These are phyloP conservation scores for Planiliza haematocheilus DNA, from an alignment of 2,113 vertebrate species.

Conservation along the genomic window DNA sequence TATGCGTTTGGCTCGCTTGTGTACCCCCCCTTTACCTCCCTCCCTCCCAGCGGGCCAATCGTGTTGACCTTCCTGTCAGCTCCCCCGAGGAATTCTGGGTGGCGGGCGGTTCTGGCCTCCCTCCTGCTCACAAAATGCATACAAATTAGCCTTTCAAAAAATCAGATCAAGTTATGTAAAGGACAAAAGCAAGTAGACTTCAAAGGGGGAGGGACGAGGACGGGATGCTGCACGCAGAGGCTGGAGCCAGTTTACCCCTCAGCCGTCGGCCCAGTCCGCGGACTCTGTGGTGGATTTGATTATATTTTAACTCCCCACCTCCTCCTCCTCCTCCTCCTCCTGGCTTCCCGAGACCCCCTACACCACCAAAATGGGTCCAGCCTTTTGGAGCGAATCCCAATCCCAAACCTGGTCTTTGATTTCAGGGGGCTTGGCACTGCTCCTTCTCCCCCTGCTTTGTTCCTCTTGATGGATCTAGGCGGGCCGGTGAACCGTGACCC, in stretches of 20 bases:
- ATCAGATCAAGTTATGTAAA: slow-evolving; percentile 89
- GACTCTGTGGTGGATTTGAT: slow-evolving; percentile 66
- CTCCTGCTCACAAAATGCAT: slow-evolving; percentile 78
- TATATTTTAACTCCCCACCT: slow-evolving; percentile 68
- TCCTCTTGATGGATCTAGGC: slow-evolving; percentile 81
- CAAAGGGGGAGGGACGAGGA: no score
- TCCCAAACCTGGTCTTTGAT: slow-evolving; percentile 86
- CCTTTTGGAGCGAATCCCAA: slow-evolving; percentile 80
- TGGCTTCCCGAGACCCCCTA: slow-evolving; percentile 49
- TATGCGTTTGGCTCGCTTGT: slow-evolving; percentile 66
- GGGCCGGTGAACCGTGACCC: slow-evolving; percentile 81
- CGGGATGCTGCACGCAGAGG: slow-evolving; percentile 42
- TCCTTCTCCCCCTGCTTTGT: slow-evolving; percentile 80
- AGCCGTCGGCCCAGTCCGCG: slow-evolving; percentile 69
- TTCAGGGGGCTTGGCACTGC: slow-evolving; percentile 70
- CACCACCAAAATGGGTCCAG: slow-evolving; percentile 66
- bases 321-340: slow-evolving; percentile 13
- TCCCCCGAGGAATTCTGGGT: slow-evolving; percentile 87
- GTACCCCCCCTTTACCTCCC: slow-evolving; percentile 47
- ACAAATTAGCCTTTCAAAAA: slow-evolving; percentile 87
- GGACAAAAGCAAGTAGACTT: slow-evolving; percentile 90
- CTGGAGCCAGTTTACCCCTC: slow-evolving; percentile 46
- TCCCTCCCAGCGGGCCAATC: slow-evolving; percentile 22
- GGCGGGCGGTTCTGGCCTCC: slow-evolving; percentile 70
- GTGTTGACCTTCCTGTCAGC: slow-evolving; percentile 78